Percentiles rank a stretch among this genome's conserved stretches.
These are phyloP conservation scores for Marmota monax DNA, from an alignment of 2,113 vertebrate species.

Conservation along the genomic window DNA sequence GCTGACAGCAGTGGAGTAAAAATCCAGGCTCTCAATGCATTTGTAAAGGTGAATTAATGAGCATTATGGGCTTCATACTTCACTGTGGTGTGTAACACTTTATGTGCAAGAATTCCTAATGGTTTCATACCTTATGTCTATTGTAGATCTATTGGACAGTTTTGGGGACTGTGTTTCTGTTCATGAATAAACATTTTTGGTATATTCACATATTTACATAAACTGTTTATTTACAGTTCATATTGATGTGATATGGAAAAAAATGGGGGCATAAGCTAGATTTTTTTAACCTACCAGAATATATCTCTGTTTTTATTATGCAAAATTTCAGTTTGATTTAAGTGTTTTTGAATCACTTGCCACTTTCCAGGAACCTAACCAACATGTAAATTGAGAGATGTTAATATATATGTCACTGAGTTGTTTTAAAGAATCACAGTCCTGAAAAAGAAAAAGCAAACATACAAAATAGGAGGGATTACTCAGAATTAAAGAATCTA, in stretches of 20 bases:
- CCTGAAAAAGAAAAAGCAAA: constrained; percentile 64
- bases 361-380: constrained; percentile 73
- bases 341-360: constrained; percentile 76
- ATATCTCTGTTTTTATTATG: constrained; percentile 64
- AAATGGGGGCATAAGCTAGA: neutral
- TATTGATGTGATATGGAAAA: constrained; percentile 54
- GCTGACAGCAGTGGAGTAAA: neutral
- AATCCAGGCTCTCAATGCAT: neutral
- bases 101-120: neutral
- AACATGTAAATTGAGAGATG: constrained; percentile 76
- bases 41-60: constrained; percentile 30
- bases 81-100: neutral
- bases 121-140: neutral
- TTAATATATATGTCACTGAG: constrained; percentile 72
- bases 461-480: constrained; percentile 45
- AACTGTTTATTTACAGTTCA: constrained; percentile 62
- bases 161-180: constrained; percentile 36
- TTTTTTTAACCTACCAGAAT: constrained; percentile 22
- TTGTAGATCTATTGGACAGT: constrained; percentile 18
- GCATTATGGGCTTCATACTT: neutral
- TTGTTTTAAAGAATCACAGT: constrained; percentile 66
- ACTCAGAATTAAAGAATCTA: constrained; percentile 39
- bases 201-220: constrained; percentile 62
- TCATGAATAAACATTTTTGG: constrained; percentile 67
- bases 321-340: constrained; percentile 67